Evolutionary conservation across 2,797 vertebrate genomes (phyloP).

Genomic region (Acanthis flammea): DNA sequence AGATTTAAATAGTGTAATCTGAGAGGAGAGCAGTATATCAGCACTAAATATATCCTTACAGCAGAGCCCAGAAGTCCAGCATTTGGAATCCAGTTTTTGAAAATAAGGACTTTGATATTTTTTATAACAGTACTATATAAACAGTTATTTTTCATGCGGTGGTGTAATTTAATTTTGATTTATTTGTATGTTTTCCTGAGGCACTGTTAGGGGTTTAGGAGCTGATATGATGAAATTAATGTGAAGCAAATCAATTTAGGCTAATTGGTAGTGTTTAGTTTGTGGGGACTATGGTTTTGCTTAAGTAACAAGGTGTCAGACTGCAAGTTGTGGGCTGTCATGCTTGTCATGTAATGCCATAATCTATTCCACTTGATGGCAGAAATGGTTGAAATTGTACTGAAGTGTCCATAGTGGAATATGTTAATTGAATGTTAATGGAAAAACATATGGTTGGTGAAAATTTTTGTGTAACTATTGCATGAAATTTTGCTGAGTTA

Average conservation of each 20-base stretch:
- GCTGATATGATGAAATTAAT: background rate
- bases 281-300: background rate
- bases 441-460: background rate
- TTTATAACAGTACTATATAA: background rate
- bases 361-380: background rate
- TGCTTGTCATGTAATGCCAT: background rate
- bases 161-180: background rate
- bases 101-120: background rate
- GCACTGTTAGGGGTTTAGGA: background rate
- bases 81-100: background rate
- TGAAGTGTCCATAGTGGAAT: background rate
- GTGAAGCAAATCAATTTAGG: background rate
- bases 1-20: conserved; percentile 49
- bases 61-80: background rate
- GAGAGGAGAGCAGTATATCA: conserved; percentile 33
- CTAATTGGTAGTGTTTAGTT: background rate
- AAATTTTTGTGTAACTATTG: conserved; percentile 16
- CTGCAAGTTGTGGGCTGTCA: background rate
- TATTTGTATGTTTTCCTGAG: background rate
- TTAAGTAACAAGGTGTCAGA: background rate
- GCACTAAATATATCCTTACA: conserved; percentile 29
- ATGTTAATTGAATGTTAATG: conserved; percentile 15
- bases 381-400: background rate
- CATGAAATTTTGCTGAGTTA: conserved; percentile 17
- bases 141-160: background rate